Evolutionary conservation across 1,140 invertebrate species (phyloP), one percentile per base, ranked within the genome.

Genomic region (Drosophila lacertosa): DNA sequence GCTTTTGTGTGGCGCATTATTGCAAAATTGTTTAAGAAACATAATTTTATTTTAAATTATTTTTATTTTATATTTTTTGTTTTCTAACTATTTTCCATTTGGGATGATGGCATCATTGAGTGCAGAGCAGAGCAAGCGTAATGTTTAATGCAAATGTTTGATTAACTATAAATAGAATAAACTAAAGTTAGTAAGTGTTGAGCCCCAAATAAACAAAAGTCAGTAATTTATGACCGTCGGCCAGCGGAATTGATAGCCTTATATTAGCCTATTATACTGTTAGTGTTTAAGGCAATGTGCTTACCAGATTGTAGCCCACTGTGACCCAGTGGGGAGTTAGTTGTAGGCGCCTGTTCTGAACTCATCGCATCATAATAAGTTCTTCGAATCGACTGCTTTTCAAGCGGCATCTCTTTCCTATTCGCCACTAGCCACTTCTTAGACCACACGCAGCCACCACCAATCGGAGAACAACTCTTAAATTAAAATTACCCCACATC

Each of bases 71-170:
- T 42, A 16, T 48, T 62, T 71, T 51, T 33, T 26, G 29, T 57
- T 20, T 15, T 37, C 10, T 53, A 42, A 39, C 29, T 32, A 3
- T 26, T 44, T 44, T 65, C 20, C 47, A 15, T 63, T 59, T 84
- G 81, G 83, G 83, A 86, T 82, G 77, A 86, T 78, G 66, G 57
- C 45, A 77, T 86, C 68, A 86, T 82, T 82, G 70, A 77, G 66
- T 74, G 65, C 73, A 67, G 58, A 86, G 57, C 73, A 84, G 77
- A 76, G 69, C 72, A 86, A 74, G 44, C 50, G 58, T 64, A 73
- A 66, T 60, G 57, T 65, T 44, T 51, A 74, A 65, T 50, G 48
- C 55, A 54, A 44, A 22, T 4, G 9, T 59, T 54, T 42, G 13
- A 68, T 67, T 47, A 60, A 71, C 32, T 64, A 70, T 40, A 64